phyloP scores from a whole-genome alignment of 2,888 invertebrate species.

The Galerucella nymphaeae region DNA sequence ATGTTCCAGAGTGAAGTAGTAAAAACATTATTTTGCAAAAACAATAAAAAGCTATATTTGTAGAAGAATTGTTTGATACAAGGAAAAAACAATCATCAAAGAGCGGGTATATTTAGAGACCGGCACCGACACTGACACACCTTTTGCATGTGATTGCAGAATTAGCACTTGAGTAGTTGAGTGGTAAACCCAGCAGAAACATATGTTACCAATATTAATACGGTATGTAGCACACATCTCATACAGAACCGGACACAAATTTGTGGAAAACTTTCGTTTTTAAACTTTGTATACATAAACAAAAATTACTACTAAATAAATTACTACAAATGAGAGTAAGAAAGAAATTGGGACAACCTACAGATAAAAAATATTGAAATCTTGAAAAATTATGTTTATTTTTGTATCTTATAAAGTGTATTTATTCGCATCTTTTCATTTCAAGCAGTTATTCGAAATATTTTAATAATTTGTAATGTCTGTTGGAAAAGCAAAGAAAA shows the following conservation, averaged over 20 bases:
- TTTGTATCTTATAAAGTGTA: too few relatives aligned
- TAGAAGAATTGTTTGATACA: not conserved
- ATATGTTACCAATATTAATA: slow-evolving; percentile 9
- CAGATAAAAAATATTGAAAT: too few relatives aligned
- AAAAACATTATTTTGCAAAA: not conserved
- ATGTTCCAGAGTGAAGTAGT: not conserved
- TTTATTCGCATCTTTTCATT: too few relatives aligned
- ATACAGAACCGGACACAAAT: not conserved
- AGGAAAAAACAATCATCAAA: not conserved
- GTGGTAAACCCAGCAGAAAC: not conserved
- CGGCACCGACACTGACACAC: slow-evolving; percentile 1
- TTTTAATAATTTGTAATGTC: too few relatives aligned
- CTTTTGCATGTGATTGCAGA: slow-evolving; percentile 11
- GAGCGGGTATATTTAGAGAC: not conserved
- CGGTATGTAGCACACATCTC: slow-evolving; percentile 3
- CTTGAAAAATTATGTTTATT: too few relatives aligned
- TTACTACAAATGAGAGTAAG: too few relatives aligned
- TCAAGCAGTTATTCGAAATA: too few relatives aligned
- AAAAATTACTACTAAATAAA: too few relatives aligned
- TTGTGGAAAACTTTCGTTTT: not conserved
- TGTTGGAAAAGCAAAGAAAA: too few relatives aligned
- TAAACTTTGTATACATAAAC: not conserved
- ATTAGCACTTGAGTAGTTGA: slow-evolving; percentile 1
- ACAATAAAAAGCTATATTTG: not conserved
- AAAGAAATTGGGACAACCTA: too few relatives aligned